Evolutionary conservation across 2,888 invertebrate genomes (phyloP).

Genomic region (Oligia strigilis): DNA sequence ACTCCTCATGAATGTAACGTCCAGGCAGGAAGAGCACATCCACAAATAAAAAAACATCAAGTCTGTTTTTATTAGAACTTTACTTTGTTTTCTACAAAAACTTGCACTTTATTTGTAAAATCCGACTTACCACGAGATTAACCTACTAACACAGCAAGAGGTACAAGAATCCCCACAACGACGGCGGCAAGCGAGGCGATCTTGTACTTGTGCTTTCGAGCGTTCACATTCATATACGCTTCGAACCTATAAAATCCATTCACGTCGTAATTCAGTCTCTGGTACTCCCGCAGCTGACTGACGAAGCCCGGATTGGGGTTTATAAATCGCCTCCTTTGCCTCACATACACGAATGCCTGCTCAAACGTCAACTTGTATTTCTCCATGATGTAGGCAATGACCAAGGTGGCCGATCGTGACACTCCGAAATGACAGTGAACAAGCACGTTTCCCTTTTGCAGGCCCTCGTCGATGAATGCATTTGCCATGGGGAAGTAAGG

Average conservation of each 20-base stretch:
- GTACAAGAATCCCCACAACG: constrained; percentile 81
- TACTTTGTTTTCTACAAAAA: constrained; percentile 55
- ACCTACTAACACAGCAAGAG: constrained; percentile 81
- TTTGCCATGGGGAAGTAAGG: constrained; percentile 89
- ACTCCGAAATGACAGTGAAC: constrained; percentile 99
- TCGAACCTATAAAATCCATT: constrained; percentile 81
- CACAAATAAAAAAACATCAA: constrained; percentile 11
- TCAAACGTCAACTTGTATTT: constrained; percentile 95
- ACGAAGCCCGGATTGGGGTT: constrained; percentile 99
- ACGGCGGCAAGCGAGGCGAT: constrained; percentile 84
- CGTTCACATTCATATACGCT: constrained; percentile 83
- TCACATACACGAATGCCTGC: constrained; percentile 97
- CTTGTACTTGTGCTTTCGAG: constrained; percentile 83
- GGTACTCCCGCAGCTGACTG: constrained; percentile 95
- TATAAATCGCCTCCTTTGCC: constrained; percentile 96
- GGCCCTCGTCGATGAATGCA: constrained; percentile 89
- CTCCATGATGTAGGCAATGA: constrained; percentile 98
- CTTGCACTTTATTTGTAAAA: constrained; percentile 51
- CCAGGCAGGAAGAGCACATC: background rate
- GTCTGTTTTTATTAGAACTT: constrained; percentile 42
- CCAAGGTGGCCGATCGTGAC: constrained; percentile 97
- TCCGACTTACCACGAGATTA: constrained; percentile 66
- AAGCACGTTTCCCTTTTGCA: constrained; percentile 93
- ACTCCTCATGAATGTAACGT: constrained; percentile 11
- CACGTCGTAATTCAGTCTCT: constrained; percentile 81